Conservation (phyloP, 2,113 vertebrate species). For the Poeciliopsis retropinna region DNA sequence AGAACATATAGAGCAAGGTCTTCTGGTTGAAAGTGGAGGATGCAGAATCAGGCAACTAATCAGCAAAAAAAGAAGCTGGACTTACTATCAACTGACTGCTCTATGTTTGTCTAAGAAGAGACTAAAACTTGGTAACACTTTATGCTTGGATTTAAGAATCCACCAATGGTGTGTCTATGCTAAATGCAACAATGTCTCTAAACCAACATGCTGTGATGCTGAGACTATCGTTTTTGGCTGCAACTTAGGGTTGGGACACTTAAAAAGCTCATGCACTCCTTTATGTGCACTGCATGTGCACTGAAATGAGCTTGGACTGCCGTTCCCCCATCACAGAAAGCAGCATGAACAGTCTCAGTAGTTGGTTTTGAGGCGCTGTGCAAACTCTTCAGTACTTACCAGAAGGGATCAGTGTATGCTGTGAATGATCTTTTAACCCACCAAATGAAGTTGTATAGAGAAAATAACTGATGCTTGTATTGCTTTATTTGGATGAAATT, state of each 20-base stretch:
- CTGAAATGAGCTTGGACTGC: slow-evolving; percentile 44
- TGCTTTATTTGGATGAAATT: slow-evolving; percentile 62
- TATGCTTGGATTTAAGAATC: slow-evolving; percentile 26
- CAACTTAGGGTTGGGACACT: slow-evolving; percentile 33
- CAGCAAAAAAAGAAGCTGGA: slow-evolving; percentile 42
- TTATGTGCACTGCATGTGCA: slow-evolving; percentile 34
- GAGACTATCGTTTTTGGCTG: slow-evolving; percentile 35
- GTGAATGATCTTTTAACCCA: slow-evolving; percentile 68
- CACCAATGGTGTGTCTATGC: slow-evolving; percentile 41
- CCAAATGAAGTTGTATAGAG: slow-evolving; percentile 68
- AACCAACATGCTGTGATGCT: slow-evolving; percentile 29
- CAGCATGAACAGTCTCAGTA: slow-evolving; percentile 38
- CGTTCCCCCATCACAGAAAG: slow-evolving; percentile 29
- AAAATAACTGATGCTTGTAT: slow-evolving; percentile 50
- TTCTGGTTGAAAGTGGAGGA: slow-evolving; percentile 35
- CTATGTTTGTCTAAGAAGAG: slow-evolving; percentile 55
- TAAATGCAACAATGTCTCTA: slow-evolving; percentile 23
- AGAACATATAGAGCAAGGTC: slow-evolving; percentile 21
- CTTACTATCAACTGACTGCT: slow-evolving; percentile 39
- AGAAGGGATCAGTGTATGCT: slow-evolving; percentile 66
- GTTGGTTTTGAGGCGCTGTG: slow-evolving; percentile 43
- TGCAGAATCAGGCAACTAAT: slow-evolving; percentile 27
- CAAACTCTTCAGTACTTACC: slow-evolving; percentile 55
- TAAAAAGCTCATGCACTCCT: slow-evolving; percentile 28
- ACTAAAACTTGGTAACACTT: slow-evolving; percentile 44